phyloP scores from a whole-genome alignment of 2,888 invertebrate species.

The Melolontha melolontha region DNA sequence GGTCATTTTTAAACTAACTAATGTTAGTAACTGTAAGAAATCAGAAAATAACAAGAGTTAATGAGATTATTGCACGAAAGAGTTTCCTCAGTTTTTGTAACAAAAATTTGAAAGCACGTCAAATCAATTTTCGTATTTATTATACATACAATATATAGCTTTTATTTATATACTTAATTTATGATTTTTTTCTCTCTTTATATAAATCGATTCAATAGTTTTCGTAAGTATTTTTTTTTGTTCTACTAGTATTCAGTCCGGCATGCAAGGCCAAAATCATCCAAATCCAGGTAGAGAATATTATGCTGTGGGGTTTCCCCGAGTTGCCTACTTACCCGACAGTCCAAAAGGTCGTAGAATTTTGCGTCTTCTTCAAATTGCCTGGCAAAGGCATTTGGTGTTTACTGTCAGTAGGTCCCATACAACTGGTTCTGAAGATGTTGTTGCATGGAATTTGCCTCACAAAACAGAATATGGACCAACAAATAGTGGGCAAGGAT shows the following conservation, averaged over 20 bases:
- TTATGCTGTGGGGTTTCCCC: conserved; percentile 89
- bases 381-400: conserved; percentile 85
- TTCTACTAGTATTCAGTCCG: conserved; percentile 80
- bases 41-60: neutral
- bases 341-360: conserved; percentile 84
- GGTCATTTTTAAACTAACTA: neutral
- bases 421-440: conserved; percentile 91
- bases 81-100: too few relatives aligned
- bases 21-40: too few relatives aligned
- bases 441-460: conserved; percentile 93
- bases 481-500: conserved; percentile 71
- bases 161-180: neutral
- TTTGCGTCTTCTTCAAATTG: conserved; percentile 79
- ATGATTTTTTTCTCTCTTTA: neutral
- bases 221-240: conserved; percentile 16
- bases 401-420: conserved; percentile 90
- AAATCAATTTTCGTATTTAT: too few relatives aligned
- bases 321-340: conserved; percentile 86
- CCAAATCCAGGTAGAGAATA: conserved; percentile 87
- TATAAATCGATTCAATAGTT: too few relatives aligned
- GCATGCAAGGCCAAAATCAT: conserved; percentile 83
- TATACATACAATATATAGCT: neutral
- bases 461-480: conserved; percentile 83
- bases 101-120: too few relatives aligned
- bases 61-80: too few relatives aligned